Percentiles rank a stretch among this genome's conserved stretches.
Evolutionary conservation across 2,888 invertebrate species (phyloP).

Genomic region (Pyrrhosoma nymphula): DNA sequence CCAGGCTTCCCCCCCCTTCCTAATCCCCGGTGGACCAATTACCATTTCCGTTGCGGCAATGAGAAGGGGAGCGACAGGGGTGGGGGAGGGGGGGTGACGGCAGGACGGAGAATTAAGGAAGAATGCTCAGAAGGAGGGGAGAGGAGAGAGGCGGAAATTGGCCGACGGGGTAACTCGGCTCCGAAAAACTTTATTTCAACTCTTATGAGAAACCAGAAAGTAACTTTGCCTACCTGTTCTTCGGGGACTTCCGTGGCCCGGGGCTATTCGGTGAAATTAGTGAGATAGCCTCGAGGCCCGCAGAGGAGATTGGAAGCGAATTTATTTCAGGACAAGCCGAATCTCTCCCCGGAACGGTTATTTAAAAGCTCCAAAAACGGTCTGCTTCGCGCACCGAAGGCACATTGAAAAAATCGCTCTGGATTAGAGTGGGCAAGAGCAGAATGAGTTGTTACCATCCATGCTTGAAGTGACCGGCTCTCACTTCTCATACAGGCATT

Average conservation of each 20-base stretch:
- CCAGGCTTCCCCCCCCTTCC: not conserved
- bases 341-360: not conserved
- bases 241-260: not conserved
- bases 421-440: too few relatives aligned
- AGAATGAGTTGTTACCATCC: too few relatives aligned
- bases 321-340: not conserved
- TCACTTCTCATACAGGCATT: too few relatives aligned
- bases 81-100: not conserved
- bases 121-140: not conserved
- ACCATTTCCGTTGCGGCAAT: not conserved
- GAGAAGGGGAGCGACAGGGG: not conserved
- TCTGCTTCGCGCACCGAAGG: not conserved
- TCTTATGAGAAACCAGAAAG: not conserved
- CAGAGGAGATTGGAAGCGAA: not conserved
- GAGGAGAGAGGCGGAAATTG: not conserved
- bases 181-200: not conserved
- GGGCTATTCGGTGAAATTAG: constrained; percentile 1
- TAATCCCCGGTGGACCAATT: not conserved
- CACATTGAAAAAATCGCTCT: too few relatives aligned
- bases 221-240: not conserved
- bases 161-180: not conserved
- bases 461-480: too few relatives aligned
- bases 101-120: not conserved
- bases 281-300: not conserved
- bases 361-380: not conserved